Conservation (phyloP, 2,113 vertebrate species). For the Prinia subflava region DNA sequence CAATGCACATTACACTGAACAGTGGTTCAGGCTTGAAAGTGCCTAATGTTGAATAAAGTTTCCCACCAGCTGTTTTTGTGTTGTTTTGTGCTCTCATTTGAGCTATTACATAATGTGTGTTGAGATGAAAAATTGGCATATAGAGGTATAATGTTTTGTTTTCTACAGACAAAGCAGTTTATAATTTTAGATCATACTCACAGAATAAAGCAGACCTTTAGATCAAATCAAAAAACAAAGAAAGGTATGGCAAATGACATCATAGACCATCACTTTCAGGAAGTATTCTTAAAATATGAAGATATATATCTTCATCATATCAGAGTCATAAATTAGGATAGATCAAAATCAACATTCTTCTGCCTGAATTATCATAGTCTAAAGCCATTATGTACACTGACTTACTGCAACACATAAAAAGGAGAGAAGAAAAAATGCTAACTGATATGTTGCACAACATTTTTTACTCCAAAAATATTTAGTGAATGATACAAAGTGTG, state of each 20-base stretch:
- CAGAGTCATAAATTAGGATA: not conserved
- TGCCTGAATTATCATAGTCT: not conserved
- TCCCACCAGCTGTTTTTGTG: constrained; percentile 49
- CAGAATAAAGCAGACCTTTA: not conserved
- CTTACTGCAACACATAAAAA: not conserved
- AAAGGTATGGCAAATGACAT: not conserved
- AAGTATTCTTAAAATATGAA: not conserved
- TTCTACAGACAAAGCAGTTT: not conserved
- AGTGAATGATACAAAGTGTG: not conserved
- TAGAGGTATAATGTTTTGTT: not conserved
- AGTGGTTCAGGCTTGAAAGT: constrained; percentile 10
- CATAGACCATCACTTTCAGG: not conserved
- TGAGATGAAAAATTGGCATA: constrained; percentile 26
- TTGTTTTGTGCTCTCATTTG: constrained; percentile 17
- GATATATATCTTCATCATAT: not conserved
- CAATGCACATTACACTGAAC: not conserved
- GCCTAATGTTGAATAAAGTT: constrained; percentile 43
- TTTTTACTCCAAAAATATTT: not conserved
- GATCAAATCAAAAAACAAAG: not conserved
- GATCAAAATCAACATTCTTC: not conserved
- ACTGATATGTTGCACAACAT: not conserved
- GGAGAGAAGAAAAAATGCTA: not conserved
- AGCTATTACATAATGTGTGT: constrained; percentile 7
- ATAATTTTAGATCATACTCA: not conserved
- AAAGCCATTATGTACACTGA: not conserved